A percentile compares a stretch with the other conserved stretches of the same genome.
These are phyloP conservation scores for Papilio polyxenes DNA, from an alignment of 1,140 invertebrate species.

Conservation along the genomic window DNA sequence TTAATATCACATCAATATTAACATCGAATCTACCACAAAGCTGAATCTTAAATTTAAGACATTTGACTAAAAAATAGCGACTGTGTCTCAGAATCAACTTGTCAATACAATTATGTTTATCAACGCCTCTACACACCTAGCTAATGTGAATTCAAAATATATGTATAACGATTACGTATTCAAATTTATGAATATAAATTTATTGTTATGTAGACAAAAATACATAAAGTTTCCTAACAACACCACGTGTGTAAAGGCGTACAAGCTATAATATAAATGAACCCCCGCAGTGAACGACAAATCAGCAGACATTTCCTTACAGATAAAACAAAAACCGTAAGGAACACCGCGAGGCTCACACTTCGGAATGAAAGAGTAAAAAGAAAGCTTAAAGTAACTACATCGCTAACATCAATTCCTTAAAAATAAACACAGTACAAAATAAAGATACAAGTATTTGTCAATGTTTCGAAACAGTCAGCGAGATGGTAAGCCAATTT, in stretches of 20 bases:
- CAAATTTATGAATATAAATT: constrained; percentile 13
- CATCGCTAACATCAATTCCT: constrained; percentile 51
- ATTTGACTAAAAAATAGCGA: constrained; percentile 54
- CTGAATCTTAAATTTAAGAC: constrained; percentile 28
- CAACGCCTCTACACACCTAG: constrained; percentile 55
- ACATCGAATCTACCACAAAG: constrained; percentile 10
- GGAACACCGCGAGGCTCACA: constrained; percentile 29
- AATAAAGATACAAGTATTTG: constrained; percentile 59
- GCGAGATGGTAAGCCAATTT: neutral
- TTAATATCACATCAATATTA: neutral
- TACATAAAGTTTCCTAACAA: constrained; percentile 2
- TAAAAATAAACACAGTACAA: constrained; percentile 64
- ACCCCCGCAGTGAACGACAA: constrained; percentile 36
- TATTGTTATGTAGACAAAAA: constrained; percentile 15
- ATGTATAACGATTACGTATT: constrained; percentile 26
- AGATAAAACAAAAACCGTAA: constrained; percentile 26
- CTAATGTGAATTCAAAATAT: constrained; percentile 31
- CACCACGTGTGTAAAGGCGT: constrained; percentile 40
- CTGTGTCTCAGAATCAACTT: constrained; percentile 68
- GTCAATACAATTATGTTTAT: constrained; percentile 41
- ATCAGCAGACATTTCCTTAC: constrained; percentile 5
- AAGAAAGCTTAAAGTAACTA: constrained; percentile 64
- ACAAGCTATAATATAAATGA: constrained; percentile 36
- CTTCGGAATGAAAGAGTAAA: constrained; percentile 71
- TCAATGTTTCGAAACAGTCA: constrained; percentile 50